Evolutionary conservation across 2,113 vertebrate genomes (phyloP).

Genomic region (Callopanchax toddi): DNA sequence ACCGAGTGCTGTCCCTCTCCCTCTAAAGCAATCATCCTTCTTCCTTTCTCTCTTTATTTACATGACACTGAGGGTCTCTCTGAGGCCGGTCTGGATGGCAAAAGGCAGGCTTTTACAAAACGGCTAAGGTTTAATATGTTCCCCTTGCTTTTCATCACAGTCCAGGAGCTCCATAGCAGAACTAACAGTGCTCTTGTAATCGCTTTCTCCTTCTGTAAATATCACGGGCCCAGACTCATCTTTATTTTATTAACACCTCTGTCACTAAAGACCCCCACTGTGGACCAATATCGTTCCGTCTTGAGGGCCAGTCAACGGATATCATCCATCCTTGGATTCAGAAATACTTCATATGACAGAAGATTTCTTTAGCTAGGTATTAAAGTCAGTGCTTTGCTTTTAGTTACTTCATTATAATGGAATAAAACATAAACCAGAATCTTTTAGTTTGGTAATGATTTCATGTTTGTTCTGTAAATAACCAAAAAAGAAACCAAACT

Average conservation of each 20-base stretch:
- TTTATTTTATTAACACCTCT: constrained; percentile 78
- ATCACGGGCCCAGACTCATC: constrained; percentile 74
- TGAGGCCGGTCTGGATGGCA: constrained; percentile 53
- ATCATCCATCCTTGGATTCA: constrained; percentile 31
- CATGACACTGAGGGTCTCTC: constrained; percentile 68
- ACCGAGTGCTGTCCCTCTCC: constrained; percentile 42
- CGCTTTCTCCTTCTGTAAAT: constrained; percentile 78
- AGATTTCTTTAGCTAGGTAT: background rate
- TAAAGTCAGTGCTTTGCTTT: background rate
- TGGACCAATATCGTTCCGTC: constrained; percentile 61
- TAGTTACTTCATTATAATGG: background rate
- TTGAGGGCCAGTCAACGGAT: constrained; percentile 29
- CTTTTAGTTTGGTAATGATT: too few relatives aligned
- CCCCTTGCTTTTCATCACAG: constrained; percentile 69
- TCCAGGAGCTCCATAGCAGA: constrained; percentile 67
- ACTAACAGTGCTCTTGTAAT: constrained; percentile 76
- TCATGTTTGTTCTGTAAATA: too few relatives aligned
- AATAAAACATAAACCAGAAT: too few relatives aligned
- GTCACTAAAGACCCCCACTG: constrained; percentile 63
- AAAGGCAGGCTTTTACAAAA: constrained; percentile 73
- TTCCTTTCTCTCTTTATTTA: constrained; percentile 73
- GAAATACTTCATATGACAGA: constrained; percentile 32
- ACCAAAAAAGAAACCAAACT: too few relatives aligned
- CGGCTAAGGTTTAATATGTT: constrained; percentile 76
- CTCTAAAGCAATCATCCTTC: constrained; percentile 70